A percentile compares a stretch with the other conserved stretches of the same genome.
Evolutionary conservation across 2,888 invertebrate species (phyloP).

Genomic region (Pharmacophagus antenor): DNA sequence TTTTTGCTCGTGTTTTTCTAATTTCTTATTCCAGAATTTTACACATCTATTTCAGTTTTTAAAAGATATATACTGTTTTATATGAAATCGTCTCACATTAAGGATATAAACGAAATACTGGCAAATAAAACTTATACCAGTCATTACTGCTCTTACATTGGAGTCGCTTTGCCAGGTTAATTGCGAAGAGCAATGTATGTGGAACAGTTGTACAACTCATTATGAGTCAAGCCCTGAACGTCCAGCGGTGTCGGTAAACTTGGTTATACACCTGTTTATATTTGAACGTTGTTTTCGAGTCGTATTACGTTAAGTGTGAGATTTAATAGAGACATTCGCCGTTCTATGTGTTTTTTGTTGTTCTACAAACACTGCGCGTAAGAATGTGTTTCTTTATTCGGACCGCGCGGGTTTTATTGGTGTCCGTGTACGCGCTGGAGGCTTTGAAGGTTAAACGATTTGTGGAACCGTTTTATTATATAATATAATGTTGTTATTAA

Average conservation of each 20-base stretch:
- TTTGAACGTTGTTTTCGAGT: slow-evolving; percentile 55
- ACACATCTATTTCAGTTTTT: no score
- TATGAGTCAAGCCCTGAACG: slow-evolving; percentile 3
- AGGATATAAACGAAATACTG: no score
- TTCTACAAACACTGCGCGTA: slow-evolving; percentile 49
- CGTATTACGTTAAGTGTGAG: slow-evolving; percentile 50
- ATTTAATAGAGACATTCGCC: slow-evolving; percentile 65
- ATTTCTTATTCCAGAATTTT: no score
- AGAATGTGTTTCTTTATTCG: slow-evolving; percentile 44
- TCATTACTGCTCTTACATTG: neutral
- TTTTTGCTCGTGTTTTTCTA: no score
- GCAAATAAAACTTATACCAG: no score
- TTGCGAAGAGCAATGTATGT: slow-evolving; percentile 1
- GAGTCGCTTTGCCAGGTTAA: neutral
- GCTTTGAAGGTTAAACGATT: slow-evolving; percentile 20
- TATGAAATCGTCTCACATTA: no score
- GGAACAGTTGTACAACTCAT: neutral
- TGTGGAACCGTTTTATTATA: slow-evolving; percentile 14
- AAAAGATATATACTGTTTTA: no score
- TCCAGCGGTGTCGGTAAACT: slow-evolving; percentile 59
- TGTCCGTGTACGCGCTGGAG: slow-evolving; percentile 19
- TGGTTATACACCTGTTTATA: slow-evolving; percentile 72
- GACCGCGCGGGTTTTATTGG: slow-evolving; percentile 22
- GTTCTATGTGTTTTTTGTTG: slow-evolving; percentile 54
- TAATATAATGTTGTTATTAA: neutral